Base-by-base conservation (phyloP, 2,113 vertebrate species). In the Panurus biarmicus region DNA sequence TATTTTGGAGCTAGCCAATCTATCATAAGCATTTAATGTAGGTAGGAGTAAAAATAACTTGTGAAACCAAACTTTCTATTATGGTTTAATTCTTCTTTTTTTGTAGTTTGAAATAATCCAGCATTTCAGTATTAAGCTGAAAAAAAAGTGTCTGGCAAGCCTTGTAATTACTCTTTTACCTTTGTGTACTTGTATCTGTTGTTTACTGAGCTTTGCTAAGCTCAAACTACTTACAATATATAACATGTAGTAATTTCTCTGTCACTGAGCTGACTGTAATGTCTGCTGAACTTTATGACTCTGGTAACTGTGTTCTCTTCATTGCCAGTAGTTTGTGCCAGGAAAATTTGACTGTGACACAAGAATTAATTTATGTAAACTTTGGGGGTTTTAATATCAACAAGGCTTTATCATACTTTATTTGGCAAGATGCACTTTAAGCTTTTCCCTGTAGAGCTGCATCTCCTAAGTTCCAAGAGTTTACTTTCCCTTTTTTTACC, bases 281-380 rank as follows among this genome's bases (percentile, higher is more conserved):
- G 78, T 95, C 91, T 88, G 69, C 95, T 91, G 86, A 89, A 93
- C 74, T 96, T 95, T 95, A 60, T 94, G 85, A 80, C 62, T 96
- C 62, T 91, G 71, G 84, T 97, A 96, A 96, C 94, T 96, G 78
- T 96, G 75, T 97, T 97, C 96, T 93, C 88, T 91, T 95, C 80
- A 26, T 97, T 96, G 88, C 93, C 90, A 64, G 64, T 90, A 72
- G 40, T 94, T 95, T 82, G 80, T 97, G 97, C 97, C 96, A 98
- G 97, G 97, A 97, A 98, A 98, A 96, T 97, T 95, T 98, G 96
- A 97, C 97, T 97, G 28, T 93, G 22, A 95, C 92, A 96, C 73
- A 95, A 96, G 94, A 97, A 96, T 96, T 97, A 97, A 96, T 96
- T 91, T 96, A 84, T 95, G 74, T 97, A 97, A 97, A 96, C 92